A percentile compares a stretch with the other conserved stretches of the same genome.
Evolutionary conservation across 2,797 vertebrate species (phyloP).

Genomic region (Crenuchus spilurus): DNA sequence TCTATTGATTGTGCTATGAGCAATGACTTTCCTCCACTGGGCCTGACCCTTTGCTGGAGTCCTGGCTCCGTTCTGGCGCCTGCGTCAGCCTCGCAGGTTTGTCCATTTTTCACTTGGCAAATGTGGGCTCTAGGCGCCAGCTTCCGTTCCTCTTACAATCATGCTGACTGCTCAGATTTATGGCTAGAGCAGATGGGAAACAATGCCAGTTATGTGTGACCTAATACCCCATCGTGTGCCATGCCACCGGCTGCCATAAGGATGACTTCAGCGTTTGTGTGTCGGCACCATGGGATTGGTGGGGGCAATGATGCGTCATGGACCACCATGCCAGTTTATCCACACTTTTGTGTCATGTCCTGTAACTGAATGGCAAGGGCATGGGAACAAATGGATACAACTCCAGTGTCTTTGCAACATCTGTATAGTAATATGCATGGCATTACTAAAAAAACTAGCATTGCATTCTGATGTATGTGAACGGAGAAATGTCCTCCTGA

Average conservation of each 20-base stretch:
- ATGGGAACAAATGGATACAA: neutral
- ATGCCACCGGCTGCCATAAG: neutral
- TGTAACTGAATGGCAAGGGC: neutral
- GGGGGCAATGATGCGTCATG: neutral
- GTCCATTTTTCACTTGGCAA: neutral
- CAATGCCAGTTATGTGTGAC: constrained; percentile 15
- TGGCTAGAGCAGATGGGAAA: constrained; percentile 30
- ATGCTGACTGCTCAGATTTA: constrained; percentile 14
- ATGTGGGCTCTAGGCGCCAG: neutral
- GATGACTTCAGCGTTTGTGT: constrained; percentile 21
- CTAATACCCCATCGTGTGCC: neutral
- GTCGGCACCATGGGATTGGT: neutral
- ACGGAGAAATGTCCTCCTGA: too few relatives aligned
- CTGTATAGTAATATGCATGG: too few relatives aligned
- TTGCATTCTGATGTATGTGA: too few relatives aligned
- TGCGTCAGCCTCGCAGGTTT: neutral
- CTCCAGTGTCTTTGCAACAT: too few relatives aligned
- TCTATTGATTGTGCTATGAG: neutral
- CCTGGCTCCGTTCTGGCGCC: neutral
- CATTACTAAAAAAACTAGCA: too few relatives aligned
- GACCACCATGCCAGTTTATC: neutral
- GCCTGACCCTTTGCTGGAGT: neutral
- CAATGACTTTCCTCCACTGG: constrained; percentile 6
- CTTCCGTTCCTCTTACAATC: constrained; percentile 19
- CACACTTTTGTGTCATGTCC: neutral